These are phyloP conservation scores for Falcunculus frontatus DNA, from an alignment of 2,113 vertebrate genomes.

Conservation along the genomic window DNA sequence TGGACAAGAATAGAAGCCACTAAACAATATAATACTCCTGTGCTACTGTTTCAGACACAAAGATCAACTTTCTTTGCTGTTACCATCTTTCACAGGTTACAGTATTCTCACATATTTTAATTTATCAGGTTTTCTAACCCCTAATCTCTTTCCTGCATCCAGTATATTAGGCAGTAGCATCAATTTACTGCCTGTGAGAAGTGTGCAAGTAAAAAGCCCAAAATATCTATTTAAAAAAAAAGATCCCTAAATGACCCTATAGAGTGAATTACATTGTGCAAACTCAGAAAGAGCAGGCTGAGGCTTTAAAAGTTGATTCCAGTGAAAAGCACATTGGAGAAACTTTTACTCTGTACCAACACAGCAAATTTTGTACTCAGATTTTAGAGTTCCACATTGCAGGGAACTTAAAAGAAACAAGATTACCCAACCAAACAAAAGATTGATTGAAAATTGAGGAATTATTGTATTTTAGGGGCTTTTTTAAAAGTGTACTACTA, in stretches of 20 bases:
- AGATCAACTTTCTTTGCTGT: neutral
- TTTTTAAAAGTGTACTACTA: neutral
- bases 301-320: neutral
- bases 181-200: neutral
- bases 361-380: neutral
- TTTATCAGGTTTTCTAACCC: neutral
- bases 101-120: neutral
- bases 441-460: neutral
- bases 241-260: neutral
- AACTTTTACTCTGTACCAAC: neutral
- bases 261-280: neutral
- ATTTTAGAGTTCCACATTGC: neutral
- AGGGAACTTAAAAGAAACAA: neutral
- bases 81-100: neutral
- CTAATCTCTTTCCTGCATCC: neutral
- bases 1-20: neutral
- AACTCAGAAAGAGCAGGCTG: neutral
- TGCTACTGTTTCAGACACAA: neutral
- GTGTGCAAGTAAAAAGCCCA: neutral
- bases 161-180: neutral
- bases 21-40: neutral
- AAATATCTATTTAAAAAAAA: neutral
- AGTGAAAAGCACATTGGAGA: neutral
- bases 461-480: fast-evolving
- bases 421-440: neutral